Evolutionary conservation across 53 echinoderm and acorn worm genomes (phyloP).

Genomic region (Mesocentrotus franciscanus): DNA sequence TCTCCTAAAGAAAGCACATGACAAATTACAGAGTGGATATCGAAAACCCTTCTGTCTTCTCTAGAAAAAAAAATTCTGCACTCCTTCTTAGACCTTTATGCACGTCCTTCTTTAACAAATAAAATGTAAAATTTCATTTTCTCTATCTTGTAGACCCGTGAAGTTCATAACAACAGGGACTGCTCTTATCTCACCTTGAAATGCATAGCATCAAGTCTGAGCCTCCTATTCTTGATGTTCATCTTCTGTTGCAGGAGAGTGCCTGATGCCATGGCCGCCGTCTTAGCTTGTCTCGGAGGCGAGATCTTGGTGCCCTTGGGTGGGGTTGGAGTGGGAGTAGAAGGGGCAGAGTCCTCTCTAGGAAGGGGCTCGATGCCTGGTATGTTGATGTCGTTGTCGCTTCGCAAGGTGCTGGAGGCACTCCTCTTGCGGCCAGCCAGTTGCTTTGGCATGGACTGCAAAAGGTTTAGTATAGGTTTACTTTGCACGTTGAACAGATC

Average conservation of each 20-base stretch:
- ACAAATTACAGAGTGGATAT: too few relatives aligned
- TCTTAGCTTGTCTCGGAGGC: slow-evolving; percentile 22
- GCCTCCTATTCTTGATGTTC: slow-evolving; percentile 57
- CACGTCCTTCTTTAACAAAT: not conserved
- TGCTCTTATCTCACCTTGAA: slow-evolving; percentile 42
- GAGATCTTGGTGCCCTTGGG: slow-evolving; percentile 35
- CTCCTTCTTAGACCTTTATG: not conserved
- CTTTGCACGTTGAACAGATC: slow-evolving; percentile 79
- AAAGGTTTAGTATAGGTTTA: slow-evolving; percentile 30
- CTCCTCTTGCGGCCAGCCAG: slow-evolving; percentile 52
- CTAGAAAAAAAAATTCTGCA: not conserved
- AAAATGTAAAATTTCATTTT: not conserved
- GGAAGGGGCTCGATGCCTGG: slow-evolving; percentile 83
- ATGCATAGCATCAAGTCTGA: slow-evolving; percentile 50
- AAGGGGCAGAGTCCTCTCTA: slow-evolving; percentile 45
- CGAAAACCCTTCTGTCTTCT: too few relatives aligned
- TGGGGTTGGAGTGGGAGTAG: slow-evolving; percentile 47
- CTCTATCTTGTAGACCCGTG: not conserved
- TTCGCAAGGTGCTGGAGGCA: slow-evolving; percentile 7
- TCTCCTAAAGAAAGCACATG: too few relatives aligned
- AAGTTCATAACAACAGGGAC: not conserved
- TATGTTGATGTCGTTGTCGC: slow-evolving; percentile 68
- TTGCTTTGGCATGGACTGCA: slow-evolving; percentile 11
- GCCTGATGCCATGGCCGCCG: slow-evolving; percentile 18
- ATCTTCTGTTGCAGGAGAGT: slow-evolving; percentile 55